phyloP scores from a whole-genome alignment of 1,140 invertebrate genomes.

The Drosophila guanche region DNA sequence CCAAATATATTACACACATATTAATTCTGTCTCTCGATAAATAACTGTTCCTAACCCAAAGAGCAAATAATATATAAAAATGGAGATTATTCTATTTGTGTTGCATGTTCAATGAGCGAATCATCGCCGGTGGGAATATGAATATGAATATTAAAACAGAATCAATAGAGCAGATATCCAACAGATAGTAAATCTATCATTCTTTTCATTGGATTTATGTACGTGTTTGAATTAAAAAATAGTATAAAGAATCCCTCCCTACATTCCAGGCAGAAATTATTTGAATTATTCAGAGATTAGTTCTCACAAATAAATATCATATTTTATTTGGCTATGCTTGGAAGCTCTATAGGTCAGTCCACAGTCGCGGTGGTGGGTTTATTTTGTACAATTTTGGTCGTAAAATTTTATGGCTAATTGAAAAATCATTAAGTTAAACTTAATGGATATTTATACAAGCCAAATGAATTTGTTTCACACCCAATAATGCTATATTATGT shows the following conservation, averaged over 20 bases:
- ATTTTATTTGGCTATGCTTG: too few species aligned
- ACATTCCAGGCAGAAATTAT: too few species aligned
- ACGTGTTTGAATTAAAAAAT: too few species aligned
- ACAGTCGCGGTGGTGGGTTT: too few species aligned
- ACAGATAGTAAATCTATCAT: too few species aligned
- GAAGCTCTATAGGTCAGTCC: too few species aligned
- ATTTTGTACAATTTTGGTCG: neutral
- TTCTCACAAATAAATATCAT: too few species aligned
- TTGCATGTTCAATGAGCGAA: constrained; percentile 32
- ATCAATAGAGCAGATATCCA: neutral
- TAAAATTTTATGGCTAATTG: constrained; percentile 59
- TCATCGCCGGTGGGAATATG: constrained; percentile 29
- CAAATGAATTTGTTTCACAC: constrained; percentile 27
- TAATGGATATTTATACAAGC: constrained; percentile 51
- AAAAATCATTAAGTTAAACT: constrained; percentile 46
- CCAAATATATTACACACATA: constrained; percentile 9
- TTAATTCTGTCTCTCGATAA: constrained; percentile 21
- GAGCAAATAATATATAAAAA: constrained; percentile 30
- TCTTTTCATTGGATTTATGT: too few species aligned
- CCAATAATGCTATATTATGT: constrained; percentile 3
- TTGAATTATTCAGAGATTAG: too few species aligned
- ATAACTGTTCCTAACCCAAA: constrained; percentile 45
- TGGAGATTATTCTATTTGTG: constrained; percentile 51
- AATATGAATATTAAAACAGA: constrained; percentile 21
- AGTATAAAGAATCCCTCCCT: too few species aligned